A percentile compares a stretch with the other conserved stretches of the same genome.
Evolutionary conservation across 2,888 invertebrate genomes (phyloP).

Genomic region (Catocala fraxini): DNA sequence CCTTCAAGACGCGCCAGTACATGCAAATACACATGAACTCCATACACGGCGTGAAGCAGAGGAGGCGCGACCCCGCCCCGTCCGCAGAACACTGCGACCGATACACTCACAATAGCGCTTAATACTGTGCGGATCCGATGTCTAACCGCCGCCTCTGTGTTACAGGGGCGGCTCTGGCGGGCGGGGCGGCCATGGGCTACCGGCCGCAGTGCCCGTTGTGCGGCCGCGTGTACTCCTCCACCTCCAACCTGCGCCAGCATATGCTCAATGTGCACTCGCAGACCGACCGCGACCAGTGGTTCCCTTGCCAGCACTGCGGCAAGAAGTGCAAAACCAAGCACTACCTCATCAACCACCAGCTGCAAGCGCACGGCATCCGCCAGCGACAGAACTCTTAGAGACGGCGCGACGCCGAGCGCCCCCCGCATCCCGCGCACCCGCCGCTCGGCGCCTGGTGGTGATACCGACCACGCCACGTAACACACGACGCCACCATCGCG

Average conservation of each 20-base stretch:
- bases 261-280: conserved; percentile 92
- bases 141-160: conserved; percentile 89
- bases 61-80: conserved; percentile 82
- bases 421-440: conserved; percentile 56
- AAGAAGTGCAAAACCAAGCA: conserved; percentile 93
- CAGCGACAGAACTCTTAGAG: conserved; percentile 89
- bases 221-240: conserved; percentile 91
- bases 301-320: conserved; percentile 91
- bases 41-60: conserved; percentile 89
- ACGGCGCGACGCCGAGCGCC: conserved; percentile 73
- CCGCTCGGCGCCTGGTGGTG: conserved; percentile 56
- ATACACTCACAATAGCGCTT: conserved; percentile 81
- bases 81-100: conserved; percentile 68
- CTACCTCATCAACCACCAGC: conserved; percentile 92
- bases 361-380: conserved; percentile 92
- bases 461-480: conserved; percentile 11
- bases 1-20: conserved; percentile 91
- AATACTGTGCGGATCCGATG: conserved; percentile 65
- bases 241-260: conserved; percentile 92
- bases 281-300: conserved; percentile 91
- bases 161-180: conserved; percentile 89
- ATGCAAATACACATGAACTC: conserved; percentile 91
- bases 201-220: conserved; percentile 91
- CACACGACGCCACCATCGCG: conserved; percentile 4
- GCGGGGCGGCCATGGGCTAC: conserved; percentile 85